Evolutionary conservation across 2,888 invertebrate species (phyloP), one percentile per base, ranked within the genome.

Genomic region (Pristionchus maxplancki): DNA sequence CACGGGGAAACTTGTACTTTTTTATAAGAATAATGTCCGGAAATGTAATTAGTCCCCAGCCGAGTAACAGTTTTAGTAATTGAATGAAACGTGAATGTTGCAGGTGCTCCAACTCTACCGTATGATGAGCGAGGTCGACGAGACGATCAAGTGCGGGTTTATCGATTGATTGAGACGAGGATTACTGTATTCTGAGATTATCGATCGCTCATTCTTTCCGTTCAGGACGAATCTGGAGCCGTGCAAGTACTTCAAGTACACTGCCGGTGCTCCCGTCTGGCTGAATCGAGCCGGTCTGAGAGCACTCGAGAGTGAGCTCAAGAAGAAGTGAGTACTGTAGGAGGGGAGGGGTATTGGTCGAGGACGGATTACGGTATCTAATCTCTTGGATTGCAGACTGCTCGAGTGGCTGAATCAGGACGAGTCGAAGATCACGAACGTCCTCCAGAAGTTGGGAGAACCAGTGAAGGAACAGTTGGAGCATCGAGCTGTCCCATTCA

Each of bases 351-450:
- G 17, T 85, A 64, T 53, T 28, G 50, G 31, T 48, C 15, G 44
- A 48, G 5, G n/a, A 53, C 3, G 53, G 53, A 58, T n/a, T 58
- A 58, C 24, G 48, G 37, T 34, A 81, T 44, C 1, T 9, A 11
- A 40, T 24, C 20, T 5, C 58, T 11, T 13, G 34, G 13, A 34
- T 53, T 85, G 37, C 62, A 88, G 78, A 37, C 53, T 94, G 89
- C 88, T 94, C 88, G 89, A 93, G 50, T 94, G 94, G 94, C 88
- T 94, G 89, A 89, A 91, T n/a, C 90, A 90, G 11, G 94, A 94
- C 86, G 90, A 92, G 88, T 87, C 90, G 81, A 93, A 93, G 89
- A 92, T 91, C 88, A 89, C 87, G 50, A 89, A 88, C 50, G 89
- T 93, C n/a, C 90, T 92, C 74, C 88, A 90, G 28, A 89, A 90